Base-by-base conservation (phyloP, 2,888 invertebrate genomes). In the Sphaerophoria taeniata region DNA sequence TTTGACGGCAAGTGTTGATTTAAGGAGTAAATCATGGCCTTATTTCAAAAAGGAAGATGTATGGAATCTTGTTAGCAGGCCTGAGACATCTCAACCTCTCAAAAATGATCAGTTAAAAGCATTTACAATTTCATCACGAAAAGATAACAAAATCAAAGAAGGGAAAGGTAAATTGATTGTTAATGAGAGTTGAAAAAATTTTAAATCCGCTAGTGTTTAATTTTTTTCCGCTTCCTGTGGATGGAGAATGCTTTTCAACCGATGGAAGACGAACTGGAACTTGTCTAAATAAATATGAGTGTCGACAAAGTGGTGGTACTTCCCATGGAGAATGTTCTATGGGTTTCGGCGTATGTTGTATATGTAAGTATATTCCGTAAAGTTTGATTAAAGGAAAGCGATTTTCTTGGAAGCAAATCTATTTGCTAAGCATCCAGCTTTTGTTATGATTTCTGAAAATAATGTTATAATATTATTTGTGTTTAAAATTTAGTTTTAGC, bases 211-310 rank as follows among this genome's bases (percentile, higher is more conserved):
- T 91, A 95, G 97, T 97, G 70, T 93, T 97, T 87, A 96, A 96
- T 91, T 95, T 97, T 90, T 96, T 97, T 91, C 96, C 97, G 0
- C 95, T 96, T 77, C 96, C 97, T 2, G 96, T 96, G 4, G 96
- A 96, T 92, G 94, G 95, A 58, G 97, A 97, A 91, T 97, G 97
- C 89, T 91, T 94, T 84, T 95, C 97, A 0, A 93, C 94, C 87
- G 95, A 95, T 88, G 95, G 95, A 24, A 93, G 95, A 88, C 93
- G 96, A 70, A 91, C 93, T 88, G 97, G 97, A 73, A 94, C 95
- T 89, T 97, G 97, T 91, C 94, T 97, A 92, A 97, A 97, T 92
- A 94, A 96, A 16, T 97, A 97, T 92, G 96, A 97, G 91, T 97
- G 97, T 88, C 93, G 95, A 11, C 95, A 96, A 89, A 94, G 96